Percentiles rank a stretch among this genome's conserved stretches.
phyloP scores from a whole-genome alignment of 1,140 invertebrate genomes.

The Drosophila pruinosa region DNA sequence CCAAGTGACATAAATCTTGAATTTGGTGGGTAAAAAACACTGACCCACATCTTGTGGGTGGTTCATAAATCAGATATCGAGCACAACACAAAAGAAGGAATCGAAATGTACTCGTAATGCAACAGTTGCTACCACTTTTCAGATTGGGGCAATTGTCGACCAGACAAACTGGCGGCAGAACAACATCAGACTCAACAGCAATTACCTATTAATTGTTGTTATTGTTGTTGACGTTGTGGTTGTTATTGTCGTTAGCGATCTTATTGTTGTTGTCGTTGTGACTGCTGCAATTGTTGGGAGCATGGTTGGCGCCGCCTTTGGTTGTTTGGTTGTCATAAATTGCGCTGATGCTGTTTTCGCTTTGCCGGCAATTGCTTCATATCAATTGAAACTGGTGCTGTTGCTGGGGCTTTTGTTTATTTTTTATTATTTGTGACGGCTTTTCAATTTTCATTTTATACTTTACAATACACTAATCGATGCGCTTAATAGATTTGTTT shows the following conservation, averaged over 20 bases:
- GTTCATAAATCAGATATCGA: slow-evolving; percentile 48
- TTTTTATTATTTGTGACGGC: slow-evolving; percentile 8
- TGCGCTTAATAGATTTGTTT: not conserved
- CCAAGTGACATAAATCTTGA: slow-evolving; percentile 70
- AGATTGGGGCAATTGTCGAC: slow-evolving; percentile 49
- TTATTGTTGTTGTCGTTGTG: slow-evolving; percentile 26
- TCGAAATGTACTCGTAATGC: slow-evolving; percentile 42
- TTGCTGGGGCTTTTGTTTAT: slow-evolving; percentile 55
- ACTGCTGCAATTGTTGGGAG: slow-evolving; percentile 58
- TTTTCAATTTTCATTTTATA: slow-evolving; percentile 12
- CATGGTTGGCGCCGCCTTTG: slow-evolving; percentile 48
- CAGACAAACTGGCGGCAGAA: slow-evolving; percentile 48
- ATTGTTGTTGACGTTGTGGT: slow-evolving; percentile 21
- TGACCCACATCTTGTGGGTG: slow-evolving; percentile 54
- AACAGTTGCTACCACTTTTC: slow-evolving; percentile 42
- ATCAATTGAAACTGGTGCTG: slow-evolving; percentile 63
- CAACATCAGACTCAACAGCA: slow-evolving; percentile 46
- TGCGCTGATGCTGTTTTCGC: slow-evolving; percentile 43
- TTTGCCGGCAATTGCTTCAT: slow-evolving; percentile 66
- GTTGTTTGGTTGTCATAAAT: slow-evolving; percentile 69
- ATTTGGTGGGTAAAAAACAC: slow-evolving; percentile 35
- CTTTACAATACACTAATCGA: not conserved
- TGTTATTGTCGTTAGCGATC: slow-evolving; percentile 7
- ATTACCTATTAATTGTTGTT: slow-evolving; percentile 75
- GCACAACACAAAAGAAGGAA: slow-evolving; percentile 58